These are phyloP conservation scores for Apoda limacodes DNA, from an alignment of 2,888 invertebrate species.

Conservation along the genomic window DNA sequence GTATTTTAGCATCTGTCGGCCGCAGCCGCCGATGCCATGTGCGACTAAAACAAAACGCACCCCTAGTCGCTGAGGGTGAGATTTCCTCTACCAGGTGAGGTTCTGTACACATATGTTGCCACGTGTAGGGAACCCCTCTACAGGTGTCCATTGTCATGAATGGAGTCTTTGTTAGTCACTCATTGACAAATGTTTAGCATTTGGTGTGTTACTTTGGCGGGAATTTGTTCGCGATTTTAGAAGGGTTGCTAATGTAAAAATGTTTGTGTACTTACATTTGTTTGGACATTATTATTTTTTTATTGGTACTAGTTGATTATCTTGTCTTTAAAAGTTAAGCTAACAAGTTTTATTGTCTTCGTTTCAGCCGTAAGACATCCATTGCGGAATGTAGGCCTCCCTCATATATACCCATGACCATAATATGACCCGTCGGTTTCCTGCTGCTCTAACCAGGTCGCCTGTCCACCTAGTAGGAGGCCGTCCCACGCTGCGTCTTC, in stretches of 20 bases:
- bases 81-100: constrained; percentile 57
- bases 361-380: too few relatives aligned
- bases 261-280: too few relatives aligned
- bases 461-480: too few relatives aligned
- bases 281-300: too few relatives aligned
- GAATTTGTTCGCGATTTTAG: constrained; percentile 26
- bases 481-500: too few relatives aligned
- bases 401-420: too few relatives aligned
- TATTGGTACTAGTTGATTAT: too few relatives aligned
- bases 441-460: too few relatives aligned
- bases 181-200: constrained; percentile 56
- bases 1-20: constrained; percentile 68
- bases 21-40: constrained; percentile 62
- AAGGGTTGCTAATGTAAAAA: constrained; percentile 53
- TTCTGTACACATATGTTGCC: constrained; percentile 49
- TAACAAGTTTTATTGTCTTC: too few relatives aligned
- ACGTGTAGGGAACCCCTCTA: constrained; percentile 62
- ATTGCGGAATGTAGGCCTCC: too few relatives aligned
- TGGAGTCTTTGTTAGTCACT: constrained; percentile 47
- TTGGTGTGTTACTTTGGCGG: constrained; percentile 56
- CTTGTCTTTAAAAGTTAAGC: too few relatives aligned
- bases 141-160: constrained; percentile 54
- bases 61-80: constrained; percentile 51
- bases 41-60: constrained; percentile 48
- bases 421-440: too few relatives aligned